phyloP scores from a whole-genome alignment of 2,888 invertebrate species.

The Ectemnius continuus region DNA sequence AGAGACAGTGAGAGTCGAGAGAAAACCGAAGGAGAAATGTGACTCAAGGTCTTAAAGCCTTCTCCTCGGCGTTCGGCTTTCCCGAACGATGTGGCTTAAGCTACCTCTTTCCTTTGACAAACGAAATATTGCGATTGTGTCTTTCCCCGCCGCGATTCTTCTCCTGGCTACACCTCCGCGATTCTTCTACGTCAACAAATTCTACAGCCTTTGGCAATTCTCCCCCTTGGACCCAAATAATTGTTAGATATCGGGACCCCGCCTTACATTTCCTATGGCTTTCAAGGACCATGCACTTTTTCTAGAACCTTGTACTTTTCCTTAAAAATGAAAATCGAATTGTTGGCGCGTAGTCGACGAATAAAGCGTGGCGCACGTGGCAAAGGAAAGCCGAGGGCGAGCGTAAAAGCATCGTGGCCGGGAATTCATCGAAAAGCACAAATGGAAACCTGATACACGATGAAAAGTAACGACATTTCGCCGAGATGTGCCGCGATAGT shows the following conservation, averaged over 20 bases:
- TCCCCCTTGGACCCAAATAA: not conserved
- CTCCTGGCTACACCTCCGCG: not conserved
- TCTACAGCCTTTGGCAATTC: slow-evolving; percentile 20
- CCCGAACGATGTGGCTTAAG: slow-evolving; percentile 50
- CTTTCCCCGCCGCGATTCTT: slow-evolving; percentile 20
- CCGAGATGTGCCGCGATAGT: slow-evolving; percentile 57
- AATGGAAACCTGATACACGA: slow-evolving; percentile 63
- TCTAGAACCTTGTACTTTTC: no score
- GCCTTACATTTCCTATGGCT: no score
- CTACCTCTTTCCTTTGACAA: slow-evolving; percentile 39
- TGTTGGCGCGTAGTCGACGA: slow-evolving; percentile 5
- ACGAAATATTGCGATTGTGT: slow-evolving; percentile 46
- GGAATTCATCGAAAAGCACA: slow-evolving; percentile 63
- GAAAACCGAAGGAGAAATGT: slow-evolving; percentile 33
- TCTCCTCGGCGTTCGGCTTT: slow-evolving; percentile 46
- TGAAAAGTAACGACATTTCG: slow-evolving; percentile 65
- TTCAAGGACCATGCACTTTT: no score
- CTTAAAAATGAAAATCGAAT: not conserved
- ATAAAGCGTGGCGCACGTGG: slow-evolving; percentile 30
- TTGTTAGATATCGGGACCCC: slow-evolving; percentile 11
- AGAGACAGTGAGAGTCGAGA: slow-evolving; percentile 18
- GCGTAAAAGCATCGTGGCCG: slow-evolving; percentile 46
- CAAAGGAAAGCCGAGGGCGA: slow-evolving; percentile 34
- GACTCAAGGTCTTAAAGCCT: slow-evolving; percentile 47
- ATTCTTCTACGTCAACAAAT: slow-evolving; percentile 15